Base-by-base conservation (phyloP, 23 tunicate species). In the Clavelina lepadiformis region DNA sequence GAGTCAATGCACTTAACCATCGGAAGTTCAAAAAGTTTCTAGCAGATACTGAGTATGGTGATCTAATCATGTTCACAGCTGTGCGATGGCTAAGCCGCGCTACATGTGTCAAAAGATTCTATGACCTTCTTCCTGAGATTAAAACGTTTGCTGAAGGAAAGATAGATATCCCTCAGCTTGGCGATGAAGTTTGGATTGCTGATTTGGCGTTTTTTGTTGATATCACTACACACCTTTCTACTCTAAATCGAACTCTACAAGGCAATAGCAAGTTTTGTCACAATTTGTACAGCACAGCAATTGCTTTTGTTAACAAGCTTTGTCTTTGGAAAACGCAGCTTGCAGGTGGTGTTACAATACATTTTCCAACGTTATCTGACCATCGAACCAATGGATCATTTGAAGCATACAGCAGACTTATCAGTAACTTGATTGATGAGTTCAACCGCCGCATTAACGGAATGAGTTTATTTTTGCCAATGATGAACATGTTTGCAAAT, bases 21-120 rank as follows among this genome's bases (percentile, higher is more conserved):
- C 62, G 63, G 3, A 75, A 29, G 61, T 64, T 65, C 51, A 66
- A 66, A 46, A 66, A 22, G 6, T 63, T 35, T 63, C 71, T 75
- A 25, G 73, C 81, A 30, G 81, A 75, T 28, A 62, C 81, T 63
- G 81, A 47, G 53, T 64, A 73, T 73, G 79, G 71, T 75, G 81
- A 65, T 72, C 51, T 65, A 46, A 46, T 64, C 62, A 64, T 64
- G 81, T 75, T 75, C 35, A 49, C 72, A 15, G 73, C 81, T 24
- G 72, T 64, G 25, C 61, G 81, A 75, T 75, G 73, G 81, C 45
- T 75, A 64, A 75, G 73, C 81, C 81, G 73, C 76, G 61, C 62
- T 75, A 21, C 81, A 65, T 65, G 81, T 49, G 46, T 65, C 81
- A 65, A 75, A 75, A 66, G 55, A 71, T 71, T 55, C 31, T 55